These are phyloP conservation scores for Meteorus colon DNA, from an alignment of 2,888 invertebrate genomes.

Conservation along the genomic window DNA sequence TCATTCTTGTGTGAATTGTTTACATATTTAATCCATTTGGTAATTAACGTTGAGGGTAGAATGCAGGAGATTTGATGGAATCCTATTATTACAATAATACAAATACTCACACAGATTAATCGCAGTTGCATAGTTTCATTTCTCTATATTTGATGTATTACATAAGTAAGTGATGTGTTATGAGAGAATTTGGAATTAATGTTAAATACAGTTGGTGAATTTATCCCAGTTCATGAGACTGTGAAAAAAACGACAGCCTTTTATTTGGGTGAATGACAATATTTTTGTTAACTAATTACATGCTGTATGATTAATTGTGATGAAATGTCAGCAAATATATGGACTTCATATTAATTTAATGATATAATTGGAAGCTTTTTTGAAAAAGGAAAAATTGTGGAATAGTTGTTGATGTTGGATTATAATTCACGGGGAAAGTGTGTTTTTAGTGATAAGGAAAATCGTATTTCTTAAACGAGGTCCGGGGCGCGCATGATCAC, in stretches of 20 bases:
- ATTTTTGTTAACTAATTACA: too few species aligned
- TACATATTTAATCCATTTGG: not conserved
- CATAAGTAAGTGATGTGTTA: too few species aligned
- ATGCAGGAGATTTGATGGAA: not conserved
- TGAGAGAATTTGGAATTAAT: too few species aligned
- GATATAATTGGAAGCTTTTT: not conserved
- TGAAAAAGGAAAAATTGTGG: not conserved
- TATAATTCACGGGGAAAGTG: constrained; percentile 17
- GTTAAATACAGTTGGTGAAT: too few species aligned
- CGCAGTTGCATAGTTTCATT: too few species aligned
- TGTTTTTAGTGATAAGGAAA: constrained; percentile 23
- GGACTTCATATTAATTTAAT: not conserved
- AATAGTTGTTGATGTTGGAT: constrained; percentile 21
- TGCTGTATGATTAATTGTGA: too few species aligned
- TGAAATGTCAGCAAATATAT: not conserved
- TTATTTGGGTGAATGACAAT: too few species aligned
- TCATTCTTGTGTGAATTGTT: not conserved
- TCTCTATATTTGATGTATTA: too few species aligned
- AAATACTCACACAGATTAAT: not conserved
- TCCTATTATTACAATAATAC: not conserved
- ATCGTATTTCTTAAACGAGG: constrained; percentile 24
- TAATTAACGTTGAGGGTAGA: not conserved
- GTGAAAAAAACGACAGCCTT: too few species aligned
- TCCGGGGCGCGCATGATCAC: constrained; percentile 20
- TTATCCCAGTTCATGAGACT: too few species aligned